Base-by-base conservation (phyloP, 1,140 invertebrate species). In the Varroa destructor region DNA sequence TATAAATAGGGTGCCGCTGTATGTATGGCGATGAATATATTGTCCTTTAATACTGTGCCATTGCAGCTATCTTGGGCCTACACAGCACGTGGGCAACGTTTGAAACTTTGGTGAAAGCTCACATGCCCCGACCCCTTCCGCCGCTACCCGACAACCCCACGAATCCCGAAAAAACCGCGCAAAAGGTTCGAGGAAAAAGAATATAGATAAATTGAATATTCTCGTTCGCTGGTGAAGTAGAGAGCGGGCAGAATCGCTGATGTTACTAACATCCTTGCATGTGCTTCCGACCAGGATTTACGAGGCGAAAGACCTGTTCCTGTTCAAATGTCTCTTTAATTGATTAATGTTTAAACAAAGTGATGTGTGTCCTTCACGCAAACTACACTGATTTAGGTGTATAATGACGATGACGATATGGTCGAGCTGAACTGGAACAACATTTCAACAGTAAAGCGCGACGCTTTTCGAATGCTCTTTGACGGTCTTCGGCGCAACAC, bases 361-460 rank as follows among this genome's bases (percentile, higher is more conserved):
- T 8, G 4, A 51, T 51, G 46, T 5, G 46, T 51, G 46, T 25
- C 25, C 25, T 25, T 25, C 25, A 25, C 25, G 25, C 25, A 25
- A 25, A 25, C 25, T 25, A 25, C 25, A 0, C 25, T 25, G 25
- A 25, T 14, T 58, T 37, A 67, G 61, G 61, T 96, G 55, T 84
- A 54, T 8, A 71, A 76, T 72, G 90, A 99, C 79, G 93, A 97
- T 83, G 82, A 86, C 74, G 86, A 87, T 77, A 81, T 94, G 77
- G 86, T 86, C 78, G 88, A 91, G 81, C 84, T 97, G 77, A 97
- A 97, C 82, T 92, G 91, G 85, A 97, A 97, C 83, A 97, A 97
- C 82, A 96, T 97, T 83, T 93, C 97, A 92, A 12, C 40, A 12
- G 46, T 67, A 40, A 94, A 93, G 70, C 89, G 95, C 78, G 93